Conservation (phyloP, 2,797 vertebrate species). For the Ptychadena robeensis region DNA sequence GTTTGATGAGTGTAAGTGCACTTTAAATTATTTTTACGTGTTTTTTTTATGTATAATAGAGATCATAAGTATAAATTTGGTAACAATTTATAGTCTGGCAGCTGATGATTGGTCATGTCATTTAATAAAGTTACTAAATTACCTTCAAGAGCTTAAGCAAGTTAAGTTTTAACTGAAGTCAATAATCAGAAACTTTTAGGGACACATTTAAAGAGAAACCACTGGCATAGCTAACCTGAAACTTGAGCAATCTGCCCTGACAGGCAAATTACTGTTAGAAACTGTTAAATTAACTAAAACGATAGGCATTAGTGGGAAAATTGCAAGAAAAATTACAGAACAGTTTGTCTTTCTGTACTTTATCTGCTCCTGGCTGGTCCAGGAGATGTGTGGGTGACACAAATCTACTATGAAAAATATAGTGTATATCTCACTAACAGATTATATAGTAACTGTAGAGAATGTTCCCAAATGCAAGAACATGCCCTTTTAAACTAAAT, state of each 20-base stretch:
- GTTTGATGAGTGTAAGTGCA: too few relatives aligned
- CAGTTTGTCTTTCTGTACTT: not conserved
- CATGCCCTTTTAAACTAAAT: conserved; percentile 39
- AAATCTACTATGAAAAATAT: conserved; percentile 18
- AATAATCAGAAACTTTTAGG: not conserved
- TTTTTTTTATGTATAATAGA: too few relatives aligned
- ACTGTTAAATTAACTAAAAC: not conserved
- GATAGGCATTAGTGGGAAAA: conserved; percentile 13
- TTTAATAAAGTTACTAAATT: not conserved
- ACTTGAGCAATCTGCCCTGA: not conserved
- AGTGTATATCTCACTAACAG: conserved; percentile 11
- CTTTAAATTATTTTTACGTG: too few relatives aligned
- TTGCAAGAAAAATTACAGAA: not conserved
- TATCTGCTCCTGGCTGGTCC: conserved; percentile 1
- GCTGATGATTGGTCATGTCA: not conserved
- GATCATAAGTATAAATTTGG: too few relatives aligned
- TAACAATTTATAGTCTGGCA: not conserved
- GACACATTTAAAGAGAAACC: not conserved
- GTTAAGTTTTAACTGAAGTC: not conserved
- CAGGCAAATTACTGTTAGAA: conserved; percentile 13
- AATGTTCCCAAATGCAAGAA: conserved; percentile 37
- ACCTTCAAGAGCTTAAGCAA: not conserved
- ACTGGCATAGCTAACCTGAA: not conserved
- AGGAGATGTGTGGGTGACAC: conserved; percentile 18
- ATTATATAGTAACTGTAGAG: conserved; percentile 7